These are phyloP conservation scores for Harpagoxenus sublaevis DNA, from an alignment of 2,888 invertebrate genomes.

Conservation along the genomic window DNA sequence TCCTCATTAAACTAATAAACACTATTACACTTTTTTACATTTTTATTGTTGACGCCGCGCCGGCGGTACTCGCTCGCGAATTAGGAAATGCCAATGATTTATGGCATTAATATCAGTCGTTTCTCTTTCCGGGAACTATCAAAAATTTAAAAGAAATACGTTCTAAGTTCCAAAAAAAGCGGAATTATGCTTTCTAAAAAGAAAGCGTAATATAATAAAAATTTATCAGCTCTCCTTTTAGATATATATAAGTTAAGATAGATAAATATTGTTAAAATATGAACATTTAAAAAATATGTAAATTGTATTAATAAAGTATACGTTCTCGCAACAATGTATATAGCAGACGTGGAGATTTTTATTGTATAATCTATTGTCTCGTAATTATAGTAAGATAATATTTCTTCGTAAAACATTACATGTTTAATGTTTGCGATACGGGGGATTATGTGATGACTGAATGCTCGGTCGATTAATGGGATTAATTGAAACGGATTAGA, in stretches of 20 bases:
- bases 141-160: background rate
- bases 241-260: background rate
- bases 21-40: slow-evolving; percentile 5
- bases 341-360: background rate
- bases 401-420: background rate
- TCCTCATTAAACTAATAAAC: background rate
- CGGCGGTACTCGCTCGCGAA: background rate
- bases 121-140: slow-evolving; percentile 3
- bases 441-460: background rate
- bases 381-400: background rate
- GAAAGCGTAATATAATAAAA: background rate
- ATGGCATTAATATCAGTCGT: background rate
- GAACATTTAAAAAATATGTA: background rate
- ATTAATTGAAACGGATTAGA: slow-evolving; percentile 11
- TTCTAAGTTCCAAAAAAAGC: background rate
- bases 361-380: background rate
- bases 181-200: too few relatives aligned
- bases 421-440: background rate
- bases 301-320: background rate
- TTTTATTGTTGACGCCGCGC: background rate
- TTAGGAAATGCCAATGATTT: slow-evolving; percentile 8
- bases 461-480: background rate
- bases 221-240: background rate
- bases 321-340: background rate
- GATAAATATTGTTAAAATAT: slow-evolving; percentile 4